Percentiles rank a stretch among this genome's conserved stretches.
Evolutionary conservation across 2,113 vertebrate genomes (phyloP).

Genomic region (Sakesphorus luctuosus): DNA sequence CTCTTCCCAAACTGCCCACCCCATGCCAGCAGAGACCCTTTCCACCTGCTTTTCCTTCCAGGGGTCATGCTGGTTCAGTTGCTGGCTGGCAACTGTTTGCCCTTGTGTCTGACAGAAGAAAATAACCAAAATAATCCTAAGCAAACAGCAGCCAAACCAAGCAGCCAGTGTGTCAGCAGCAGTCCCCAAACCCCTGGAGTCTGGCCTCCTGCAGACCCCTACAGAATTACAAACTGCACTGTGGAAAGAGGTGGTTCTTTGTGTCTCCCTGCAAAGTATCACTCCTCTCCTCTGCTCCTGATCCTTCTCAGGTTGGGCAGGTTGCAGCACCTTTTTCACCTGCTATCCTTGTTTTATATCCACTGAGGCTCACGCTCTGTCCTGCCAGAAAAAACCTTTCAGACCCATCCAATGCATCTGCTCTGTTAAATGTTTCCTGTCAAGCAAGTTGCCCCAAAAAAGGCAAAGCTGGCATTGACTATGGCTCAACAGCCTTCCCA

Average conservation of each 20-base stretch:
- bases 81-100: neutral
- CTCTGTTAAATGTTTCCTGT: neutral
- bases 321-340: neutral
- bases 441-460: neutral
- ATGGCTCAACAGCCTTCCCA: neutral
- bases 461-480: neutral
- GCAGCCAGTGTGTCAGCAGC: neutral
- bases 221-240: fast-evolving
- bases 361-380: neutral
- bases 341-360: neutral
- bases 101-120: neutral
- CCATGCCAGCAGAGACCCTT: neutral
- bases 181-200: neutral
- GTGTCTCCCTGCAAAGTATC: neutral
- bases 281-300: fast-evolving
- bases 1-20: neutral
- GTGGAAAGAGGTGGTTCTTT: neutral
- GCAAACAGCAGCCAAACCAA: neutral
- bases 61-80: neutral
- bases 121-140: neutral
- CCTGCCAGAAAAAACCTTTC: neutral
- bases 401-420: neutral
- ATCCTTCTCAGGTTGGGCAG: neutral
- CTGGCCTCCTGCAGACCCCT: neutral
- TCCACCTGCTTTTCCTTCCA: neutral